These are phyloP conservation scores for Leptinotarsa peninsularis DNA, from an alignment of 2,888 invertebrate genomes.

Conservation along the genomic window DNA sequence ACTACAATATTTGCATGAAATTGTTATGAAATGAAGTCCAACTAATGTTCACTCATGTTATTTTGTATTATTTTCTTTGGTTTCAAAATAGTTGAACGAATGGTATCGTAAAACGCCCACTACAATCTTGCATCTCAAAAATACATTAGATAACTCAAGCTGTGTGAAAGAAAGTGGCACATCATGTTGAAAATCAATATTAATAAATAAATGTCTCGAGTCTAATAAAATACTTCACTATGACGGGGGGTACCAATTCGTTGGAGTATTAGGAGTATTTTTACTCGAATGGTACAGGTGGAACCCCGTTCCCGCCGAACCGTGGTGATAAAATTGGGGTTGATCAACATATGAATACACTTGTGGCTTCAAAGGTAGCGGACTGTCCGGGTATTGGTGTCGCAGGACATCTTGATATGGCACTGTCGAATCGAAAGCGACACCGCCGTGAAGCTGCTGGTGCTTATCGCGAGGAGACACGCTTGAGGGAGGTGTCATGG, in stretches of 20 bases:
- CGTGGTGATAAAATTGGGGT: constrained; percentile 87
- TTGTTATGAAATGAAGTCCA: constrained; percentile 45
- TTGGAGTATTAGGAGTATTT: constrained; percentile 65
- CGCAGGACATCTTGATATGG: constrained; percentile 69
- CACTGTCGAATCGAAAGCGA: constrained; percentile 67
- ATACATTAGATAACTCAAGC: constrained; percentile 54
- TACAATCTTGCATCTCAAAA: constrained; percentile 49
- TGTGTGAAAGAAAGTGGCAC: constrained; percentile 54
- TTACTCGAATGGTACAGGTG: constrained; percentile 88
- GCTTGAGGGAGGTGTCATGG: constrained; percentile 97
- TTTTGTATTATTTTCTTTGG: constrained; percentile 61
- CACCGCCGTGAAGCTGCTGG: constrained; percentile 73
- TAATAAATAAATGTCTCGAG: constrained; percentile 50
- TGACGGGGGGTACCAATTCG: constrained; percentile 67
- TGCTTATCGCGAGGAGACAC: constrained; percentile 92
- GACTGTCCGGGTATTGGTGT: constrained; percentile 74
- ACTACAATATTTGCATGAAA: constrained; percentile 50
- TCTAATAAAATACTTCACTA: constrained; percentile 56
- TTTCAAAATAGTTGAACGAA: constrained; percentile 61
- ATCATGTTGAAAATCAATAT: constrained; percentile 50
- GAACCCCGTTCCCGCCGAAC: constrained; percentile 73
- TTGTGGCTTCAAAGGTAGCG: constrained; percentile 89
- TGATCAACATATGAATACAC: constrained; percentile 86
- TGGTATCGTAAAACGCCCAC: constrained; percentile 54
- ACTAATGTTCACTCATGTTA: constrained; percentile 53